These are phyloP conservation scores for Papilio protenor DNA, from an alignment of 2,888 invertebrate genomes.

Conservation along the genomic window DNA sequence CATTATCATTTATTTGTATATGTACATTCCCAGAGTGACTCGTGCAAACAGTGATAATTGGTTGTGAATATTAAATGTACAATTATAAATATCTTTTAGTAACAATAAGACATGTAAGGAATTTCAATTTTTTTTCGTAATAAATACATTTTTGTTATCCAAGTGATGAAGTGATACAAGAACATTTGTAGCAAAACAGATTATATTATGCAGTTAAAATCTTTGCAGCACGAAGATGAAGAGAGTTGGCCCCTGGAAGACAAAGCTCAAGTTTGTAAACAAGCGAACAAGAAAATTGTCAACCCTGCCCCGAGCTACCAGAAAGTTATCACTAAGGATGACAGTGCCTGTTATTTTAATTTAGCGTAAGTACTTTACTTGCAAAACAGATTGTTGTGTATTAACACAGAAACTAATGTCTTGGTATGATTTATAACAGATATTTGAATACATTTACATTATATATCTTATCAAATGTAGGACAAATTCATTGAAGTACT, in stretches of 20 bases:
- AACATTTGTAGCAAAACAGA: no score
- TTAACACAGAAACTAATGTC: no score
- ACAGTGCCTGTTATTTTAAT: conserved; percentile 83
- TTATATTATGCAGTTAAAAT: not conserved
- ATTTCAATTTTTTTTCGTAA: not conserved
- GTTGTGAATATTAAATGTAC: not conserved
- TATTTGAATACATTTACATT: no score
- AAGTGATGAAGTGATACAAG: no score
- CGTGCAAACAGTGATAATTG: not conserved
- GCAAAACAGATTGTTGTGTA: not conserved
- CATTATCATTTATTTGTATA: not conserved
- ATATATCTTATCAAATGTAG: no score
- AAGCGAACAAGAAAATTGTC: conserved; percentile 62
- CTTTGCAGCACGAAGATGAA: conserved; percentile 75
- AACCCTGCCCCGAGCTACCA: conserved; percentile 63
- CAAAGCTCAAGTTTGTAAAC: conserved; percentile 63
- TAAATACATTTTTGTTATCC: no score
- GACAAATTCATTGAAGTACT: no score
- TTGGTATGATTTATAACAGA: not conserved
- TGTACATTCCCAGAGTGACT: not conserved
- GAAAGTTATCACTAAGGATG: conserved; percentile 69
- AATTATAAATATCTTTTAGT: not conserved
- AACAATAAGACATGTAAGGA: not conserved
- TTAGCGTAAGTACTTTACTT: conserved; percentile 75
- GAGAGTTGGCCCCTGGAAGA: conserved; percentile 75